These are phyloP conservation scores for Tenualosa thibaudeaui DNA, from an alignment of 2,797 vertebrate species.

Conservation along the genomic window DNA sequence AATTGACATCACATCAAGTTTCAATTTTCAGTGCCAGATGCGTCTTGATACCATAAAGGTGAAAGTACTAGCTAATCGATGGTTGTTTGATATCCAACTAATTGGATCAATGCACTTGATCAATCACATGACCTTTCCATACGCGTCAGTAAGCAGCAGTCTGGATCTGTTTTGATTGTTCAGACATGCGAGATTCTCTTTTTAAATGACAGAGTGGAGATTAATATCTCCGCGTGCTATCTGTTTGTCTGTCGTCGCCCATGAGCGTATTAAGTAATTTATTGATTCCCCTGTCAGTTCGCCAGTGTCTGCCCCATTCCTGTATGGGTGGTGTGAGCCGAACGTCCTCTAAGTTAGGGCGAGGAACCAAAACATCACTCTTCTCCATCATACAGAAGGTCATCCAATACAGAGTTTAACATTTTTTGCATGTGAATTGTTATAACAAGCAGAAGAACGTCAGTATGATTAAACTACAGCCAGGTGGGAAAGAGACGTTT, in stretches of 20 bases:
- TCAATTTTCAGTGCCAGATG: not conserved
- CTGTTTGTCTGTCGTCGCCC: not conserved
- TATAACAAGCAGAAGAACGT: not conserved
- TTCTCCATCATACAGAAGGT: not conserved
- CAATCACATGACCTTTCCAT: not conserved
- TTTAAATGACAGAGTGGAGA: not conserved
- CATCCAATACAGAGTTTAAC: not conserved
- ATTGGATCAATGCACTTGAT: slow-evolving; percentile 23
- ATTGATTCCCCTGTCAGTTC: not conserved
- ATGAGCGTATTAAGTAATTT: slow-evolving; percentile 16
- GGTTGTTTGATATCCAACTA: not conserved
- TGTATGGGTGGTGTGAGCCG: not conserved
- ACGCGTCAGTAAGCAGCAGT: slow-evolving; percentile 9
- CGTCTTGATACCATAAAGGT: not conserved
- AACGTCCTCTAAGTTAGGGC: slow-evolving; percentile 9
- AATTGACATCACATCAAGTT: not conserved
- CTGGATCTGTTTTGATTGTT: slow-evolving; percentile 7
- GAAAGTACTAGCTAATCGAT: not conserved
- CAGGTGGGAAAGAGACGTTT: not conserved
- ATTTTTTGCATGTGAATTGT: not conserved
- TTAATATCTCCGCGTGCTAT: not conserved
- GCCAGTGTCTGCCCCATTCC: not conserved
- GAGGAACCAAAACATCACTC: not conserved
- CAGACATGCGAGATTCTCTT: not conserved
- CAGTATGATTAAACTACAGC: not conserved